Evolutionary conservation across 2,113 vertebrate species (phyloP).

Genomic region (Lampris incognitus): DNA sequence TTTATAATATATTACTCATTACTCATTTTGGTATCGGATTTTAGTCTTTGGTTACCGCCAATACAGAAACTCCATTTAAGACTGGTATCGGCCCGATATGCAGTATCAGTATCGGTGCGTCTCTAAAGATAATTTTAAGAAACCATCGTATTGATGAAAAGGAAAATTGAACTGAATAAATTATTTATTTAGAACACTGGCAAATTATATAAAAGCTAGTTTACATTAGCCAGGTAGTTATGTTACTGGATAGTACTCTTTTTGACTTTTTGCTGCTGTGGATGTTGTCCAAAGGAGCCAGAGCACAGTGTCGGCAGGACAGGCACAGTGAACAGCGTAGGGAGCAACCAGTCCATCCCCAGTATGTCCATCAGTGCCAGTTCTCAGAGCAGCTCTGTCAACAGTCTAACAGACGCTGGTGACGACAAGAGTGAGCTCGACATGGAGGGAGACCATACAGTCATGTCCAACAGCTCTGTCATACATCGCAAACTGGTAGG

Average conservation of each 20-base stretch:
- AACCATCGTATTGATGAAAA: too few relatives aligned
- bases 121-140: too few relatives aligned
- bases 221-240: too few relatives aligned
- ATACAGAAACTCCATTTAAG: neutral
- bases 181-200: too few relatives aligned
- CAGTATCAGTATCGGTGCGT: too few relatives aligned
- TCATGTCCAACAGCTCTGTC: constrained; percentile 98
- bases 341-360: constrained; percentile 98
- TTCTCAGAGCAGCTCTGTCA: constrained; percentile 99
- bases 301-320: constrained; percentile 91
- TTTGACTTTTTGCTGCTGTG: constrained; percentile 13
- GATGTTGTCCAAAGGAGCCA: constrained; percentile 84
- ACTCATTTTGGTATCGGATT: too few relatives aligned
- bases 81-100: neutral
- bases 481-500: constrained; percentile 95
- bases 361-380: constrained; percentile 99
- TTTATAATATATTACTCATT: too few relatives aligned
- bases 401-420: constrained; percentile 94
- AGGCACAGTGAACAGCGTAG: constrained; percentile 98
- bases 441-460: constrained; percentile 96
- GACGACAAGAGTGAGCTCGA: constrained; percentile 97
- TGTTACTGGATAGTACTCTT: neutral
- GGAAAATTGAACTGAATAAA: too few relatives aligned
- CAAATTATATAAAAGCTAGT: too few relatives aligned
- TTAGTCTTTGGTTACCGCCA: too few relatives aligned